phyloP scores from a whole-genome alignment of 1,140 invertebrate genomes.

The Cephus cinctus region DNA sequence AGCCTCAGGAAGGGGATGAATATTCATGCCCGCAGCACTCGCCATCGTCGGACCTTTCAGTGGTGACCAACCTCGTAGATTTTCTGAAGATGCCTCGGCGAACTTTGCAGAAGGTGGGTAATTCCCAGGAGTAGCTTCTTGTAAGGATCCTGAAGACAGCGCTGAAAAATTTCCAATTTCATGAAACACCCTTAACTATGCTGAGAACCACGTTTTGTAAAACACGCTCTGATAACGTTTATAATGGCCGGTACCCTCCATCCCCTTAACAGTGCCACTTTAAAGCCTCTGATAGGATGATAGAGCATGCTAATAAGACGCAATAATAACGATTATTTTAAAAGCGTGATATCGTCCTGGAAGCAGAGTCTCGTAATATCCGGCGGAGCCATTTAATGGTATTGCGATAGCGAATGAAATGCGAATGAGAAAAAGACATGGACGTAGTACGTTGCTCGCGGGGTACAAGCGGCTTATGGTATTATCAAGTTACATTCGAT shows the following conservation, averaged over 20 bases:
- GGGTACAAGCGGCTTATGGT: no score
- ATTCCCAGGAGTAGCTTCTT: no score
- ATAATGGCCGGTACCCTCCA: conserved; percentile 36
- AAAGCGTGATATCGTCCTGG: conserved; percentile 28
- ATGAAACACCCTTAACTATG: no score
- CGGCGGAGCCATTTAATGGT: not conserved
- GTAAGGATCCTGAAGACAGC: no score
- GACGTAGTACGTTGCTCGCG: no score
- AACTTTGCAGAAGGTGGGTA: no score
- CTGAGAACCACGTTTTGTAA: conserved; percentile 44
- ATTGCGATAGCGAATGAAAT: no score
- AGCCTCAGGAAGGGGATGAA: conserved; percentile 49
- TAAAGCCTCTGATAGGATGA: conserved; percentile 41
- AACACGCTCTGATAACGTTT: conserved; percentile 43
- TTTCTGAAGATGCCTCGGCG: no score
- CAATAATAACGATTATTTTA: conserved; percentile 46
- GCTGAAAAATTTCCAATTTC: no score
- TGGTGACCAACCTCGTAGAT: conserved; percentile 54
- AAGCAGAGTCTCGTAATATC: conserved; percentile 37
- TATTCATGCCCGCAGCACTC: conserved; percentile 51
- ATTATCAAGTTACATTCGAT: no score
- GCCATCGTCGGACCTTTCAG: conserved; percentile 52
- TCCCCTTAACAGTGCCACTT: conserved; percentile 34
- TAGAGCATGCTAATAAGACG: conserved; percentile 46
- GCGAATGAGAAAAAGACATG: no score